Conservation (phyloP, 37 sponge, comb jelly and placozoan genomes). For the Spongilla lacustris region DNA sequence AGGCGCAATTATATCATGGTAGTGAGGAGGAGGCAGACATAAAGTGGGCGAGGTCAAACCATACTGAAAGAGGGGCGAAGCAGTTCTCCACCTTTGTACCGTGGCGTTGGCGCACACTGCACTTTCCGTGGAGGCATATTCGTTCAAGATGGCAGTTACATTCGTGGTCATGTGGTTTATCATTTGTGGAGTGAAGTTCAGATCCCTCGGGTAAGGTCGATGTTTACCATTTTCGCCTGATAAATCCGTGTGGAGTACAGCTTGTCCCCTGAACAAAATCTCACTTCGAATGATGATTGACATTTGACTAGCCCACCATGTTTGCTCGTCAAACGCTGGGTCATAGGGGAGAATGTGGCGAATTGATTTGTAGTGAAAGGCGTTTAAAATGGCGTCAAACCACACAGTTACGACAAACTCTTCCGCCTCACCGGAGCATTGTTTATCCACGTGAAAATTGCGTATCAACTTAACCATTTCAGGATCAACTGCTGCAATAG, state of each 20-base stretch:
- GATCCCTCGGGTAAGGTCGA: neutral
- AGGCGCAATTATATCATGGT: too few species aligned
- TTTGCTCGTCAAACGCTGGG: neutral
- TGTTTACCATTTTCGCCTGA: neutral
- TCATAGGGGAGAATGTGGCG: slow-evolving; percentile 12
- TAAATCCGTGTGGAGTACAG: neutral
- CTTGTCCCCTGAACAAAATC: slow-evolving; percentile 3
- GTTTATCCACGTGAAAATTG: too few species aligned
- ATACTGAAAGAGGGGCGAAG: too few species aligned
- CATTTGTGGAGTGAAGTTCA: neutral
- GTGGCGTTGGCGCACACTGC: too few species aligned
- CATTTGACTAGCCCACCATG: neutral
- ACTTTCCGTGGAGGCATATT: too few species aligned
- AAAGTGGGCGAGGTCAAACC: too few species aligned
- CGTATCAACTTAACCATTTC: too few species aligned
- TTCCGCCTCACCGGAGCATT: too few species aligned
- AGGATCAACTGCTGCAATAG: neutral
- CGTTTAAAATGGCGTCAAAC: slow-evolving; percentile 8
- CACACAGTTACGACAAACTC: neutral
- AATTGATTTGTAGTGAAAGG: slow-evolving; percentile 11
- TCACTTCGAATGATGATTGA: neutral
- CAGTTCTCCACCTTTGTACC: too few species aligned
- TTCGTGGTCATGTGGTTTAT: neutral
- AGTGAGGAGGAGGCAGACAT: too few species aligned
- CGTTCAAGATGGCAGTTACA: too few species aligned